phyloP scores from a whole-genome alignment of 2,888 invertebrate species.

The Miltochrista miniata region DNA sequence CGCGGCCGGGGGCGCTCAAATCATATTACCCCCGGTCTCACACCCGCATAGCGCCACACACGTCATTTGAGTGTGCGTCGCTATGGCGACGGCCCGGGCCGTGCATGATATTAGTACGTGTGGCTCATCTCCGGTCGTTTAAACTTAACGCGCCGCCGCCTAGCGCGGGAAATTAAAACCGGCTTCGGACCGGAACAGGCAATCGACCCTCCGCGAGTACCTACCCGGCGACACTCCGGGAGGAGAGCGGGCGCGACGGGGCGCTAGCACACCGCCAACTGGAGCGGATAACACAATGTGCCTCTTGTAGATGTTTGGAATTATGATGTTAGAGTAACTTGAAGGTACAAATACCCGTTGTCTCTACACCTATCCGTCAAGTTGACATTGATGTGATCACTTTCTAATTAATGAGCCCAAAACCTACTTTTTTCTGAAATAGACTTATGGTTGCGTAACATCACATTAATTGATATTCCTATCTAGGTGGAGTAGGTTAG shows the following conservation, averaged over 20 bases:
- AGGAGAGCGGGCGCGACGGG: slow-evolving; percentile 7
- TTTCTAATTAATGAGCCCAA: too few relatives aligned
- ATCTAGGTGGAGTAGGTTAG: too few relatives aligned
- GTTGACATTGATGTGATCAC: too few relatives aligned
- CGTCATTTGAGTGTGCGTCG: slow-evolving; percentile 88
- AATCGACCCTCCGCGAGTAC: slow-evolving; percentile 55
- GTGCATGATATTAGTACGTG: slow-evolving; percentile 82
- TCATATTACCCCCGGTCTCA: slow-evolving; percentile 81
- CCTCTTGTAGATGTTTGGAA: neutral
- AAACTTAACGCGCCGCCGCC: slow-evolving; percentile 72
- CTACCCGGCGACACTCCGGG: slow-evolving; percentile 20
- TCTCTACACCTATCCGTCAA: too few relatives aligned
- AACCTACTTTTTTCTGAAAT: too few relatives aligned
- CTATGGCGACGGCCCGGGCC: slow-evolving; percentile 87
- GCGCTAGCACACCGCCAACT: neutral
- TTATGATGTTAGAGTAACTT: neutral
- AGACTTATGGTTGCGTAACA: too few relatives aligned
- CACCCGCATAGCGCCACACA: slow-evolving; percentile 78
- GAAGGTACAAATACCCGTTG: too few relatives aligned
- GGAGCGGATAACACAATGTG: neutral
- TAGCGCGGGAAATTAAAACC: slow-evolving; percentile 80
- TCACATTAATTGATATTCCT: too few relatives aligned
- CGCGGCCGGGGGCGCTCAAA: slow-evolving; percentile 74
- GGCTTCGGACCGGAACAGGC: slow-evolving; percentile 76
- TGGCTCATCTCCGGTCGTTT: slow-evolving; percentile 82